phyloP scores from a whole-genome alignment of 2,888 invertebrate species.

The Allygus modestus region DNA sequence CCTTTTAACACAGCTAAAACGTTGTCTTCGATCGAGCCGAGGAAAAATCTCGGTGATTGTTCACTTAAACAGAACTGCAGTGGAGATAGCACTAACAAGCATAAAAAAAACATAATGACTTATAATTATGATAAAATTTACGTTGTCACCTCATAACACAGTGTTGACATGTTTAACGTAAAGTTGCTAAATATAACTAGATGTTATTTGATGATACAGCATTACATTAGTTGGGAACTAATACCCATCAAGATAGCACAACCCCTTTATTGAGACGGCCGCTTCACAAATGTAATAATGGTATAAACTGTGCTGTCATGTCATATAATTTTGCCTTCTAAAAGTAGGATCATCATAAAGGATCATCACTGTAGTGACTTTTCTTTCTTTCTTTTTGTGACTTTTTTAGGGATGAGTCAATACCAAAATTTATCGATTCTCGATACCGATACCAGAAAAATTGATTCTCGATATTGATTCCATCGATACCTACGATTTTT shows the following conservation, averaged over 20 bases:
- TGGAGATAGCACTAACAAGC: not conserved
- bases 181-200: not conserved
- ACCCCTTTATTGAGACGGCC: not conserved
- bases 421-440: too few relatives aligned
- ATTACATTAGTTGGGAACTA: not conserved
- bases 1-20: constrained; percentile 14
- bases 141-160: not conserved
- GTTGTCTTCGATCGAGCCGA: constrained; percentile 29
- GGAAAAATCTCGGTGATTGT: constrained; percentile 29
- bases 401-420: too few relatives aligned
- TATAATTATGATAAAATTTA: not conserved
- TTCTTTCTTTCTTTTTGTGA: too few relatives aligned
- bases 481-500: too few relatives aligned
- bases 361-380: too few relatives aligned
- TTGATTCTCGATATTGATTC: too few relatives aligned
- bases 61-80: not conserved
- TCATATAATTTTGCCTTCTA: too few relatives aligned
- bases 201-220: not conserved
- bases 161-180: not conserved
- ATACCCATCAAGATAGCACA: not conserved
- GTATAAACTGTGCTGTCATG: too few relatives aligned
- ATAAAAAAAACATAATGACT: constrained; percentile 5
- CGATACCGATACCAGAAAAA: too few relatives aligned
- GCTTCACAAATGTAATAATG: too few relatives aligned
- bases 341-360: too few relatives aligned